Conservation (phyloP, 2,113 vertebrate species). For the Paramormyrops kingsleyae region DNA sequence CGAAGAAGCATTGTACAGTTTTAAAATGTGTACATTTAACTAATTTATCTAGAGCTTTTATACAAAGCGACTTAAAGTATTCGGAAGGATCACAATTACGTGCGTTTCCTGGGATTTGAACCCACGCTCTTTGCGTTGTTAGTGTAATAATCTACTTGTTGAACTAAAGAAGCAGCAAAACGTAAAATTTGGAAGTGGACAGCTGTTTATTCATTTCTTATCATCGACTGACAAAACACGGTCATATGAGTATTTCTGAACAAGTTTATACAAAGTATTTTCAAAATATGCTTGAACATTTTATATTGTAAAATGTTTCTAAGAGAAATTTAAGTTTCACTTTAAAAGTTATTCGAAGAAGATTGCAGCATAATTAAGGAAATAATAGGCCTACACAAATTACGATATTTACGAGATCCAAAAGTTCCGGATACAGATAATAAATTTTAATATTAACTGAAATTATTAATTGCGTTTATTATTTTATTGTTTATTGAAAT, state of each 20-base stretch:
- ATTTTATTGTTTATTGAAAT: neutral
- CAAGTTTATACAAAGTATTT: neutral
- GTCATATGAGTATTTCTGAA: neutral
- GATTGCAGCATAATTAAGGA: neutral
- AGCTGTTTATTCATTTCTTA: neutral
- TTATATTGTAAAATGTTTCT: neutral
- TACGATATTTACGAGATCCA: neutral
- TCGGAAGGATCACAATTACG: neutral
- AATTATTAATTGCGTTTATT: neutral
- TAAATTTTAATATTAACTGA: neutral
- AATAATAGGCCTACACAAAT: neutral
- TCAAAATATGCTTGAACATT: neutral
- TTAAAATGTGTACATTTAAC: neutral
- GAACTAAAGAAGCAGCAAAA: neutral
- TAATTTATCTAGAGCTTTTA: neutral
- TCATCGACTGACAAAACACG: neutral
- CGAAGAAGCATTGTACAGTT: neutral
- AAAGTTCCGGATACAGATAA: neutral
- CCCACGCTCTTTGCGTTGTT: neutral
- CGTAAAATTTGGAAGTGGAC: neutral
- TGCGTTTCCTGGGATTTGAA: neutral
- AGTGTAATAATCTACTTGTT: neutral
- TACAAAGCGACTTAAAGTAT: neutral
- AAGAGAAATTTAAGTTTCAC: neutral
- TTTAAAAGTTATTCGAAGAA: neutral